A percentile compares a stretch with the other conserved stretches of the same genome.
These are phyloP conservation scores for Pectinophora gossypiella DNA, from an alignment of 1,140 invertebrate genomes.

Conservation along the genomic window DNA sequence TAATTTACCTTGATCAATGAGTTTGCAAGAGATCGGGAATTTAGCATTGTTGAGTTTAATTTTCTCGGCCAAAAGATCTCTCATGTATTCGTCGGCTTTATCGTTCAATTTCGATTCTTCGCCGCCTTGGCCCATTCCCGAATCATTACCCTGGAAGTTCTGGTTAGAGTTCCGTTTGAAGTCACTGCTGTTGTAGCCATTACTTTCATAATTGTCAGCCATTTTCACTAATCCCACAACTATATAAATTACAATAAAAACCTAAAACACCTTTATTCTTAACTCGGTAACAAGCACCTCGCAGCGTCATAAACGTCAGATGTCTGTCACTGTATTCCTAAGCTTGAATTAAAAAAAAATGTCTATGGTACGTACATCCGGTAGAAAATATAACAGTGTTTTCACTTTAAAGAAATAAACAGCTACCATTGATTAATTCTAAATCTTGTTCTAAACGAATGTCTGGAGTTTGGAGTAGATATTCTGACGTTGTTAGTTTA, in stretches of 20 bases:
- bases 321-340: too few species aligned
- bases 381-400: too few species aligned
- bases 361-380: too few species aligned
- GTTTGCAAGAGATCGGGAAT: constrained; percentile 80
- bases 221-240: constrained; percentile 22
- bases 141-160: constrained; percentile 24
- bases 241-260: constrained; percentile 6
- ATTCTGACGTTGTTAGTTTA: too few species aligned
- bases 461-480: too few species aligned
- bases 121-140: constrained; percentile 68
- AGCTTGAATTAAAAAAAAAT: too few species aligned
- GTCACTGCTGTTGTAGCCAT: constrained; percentile 75
- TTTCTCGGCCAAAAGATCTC: constrained; percentile 85
- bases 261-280: not conserved
- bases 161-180: constrained; percentile 73
- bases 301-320: too few species aligned
- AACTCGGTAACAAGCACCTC: too few species aligned
- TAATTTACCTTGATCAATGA: constrained; percentile 83
- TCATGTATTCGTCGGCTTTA: constrained; percentile 86
- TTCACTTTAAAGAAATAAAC: too few species aligned
- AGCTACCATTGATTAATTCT: too few species aligned
- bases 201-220: constrained; percentile 59
- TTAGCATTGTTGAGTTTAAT: constrained; percentile 81
- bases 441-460: too few species aligned
- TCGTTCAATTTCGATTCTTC: constrained; percentile 74